These are phyloP conservation scores for Lasioglossum vierecki DNA, from an alignment of 2,888 invertebrate species.

Conservation along the genomic window DNA sequence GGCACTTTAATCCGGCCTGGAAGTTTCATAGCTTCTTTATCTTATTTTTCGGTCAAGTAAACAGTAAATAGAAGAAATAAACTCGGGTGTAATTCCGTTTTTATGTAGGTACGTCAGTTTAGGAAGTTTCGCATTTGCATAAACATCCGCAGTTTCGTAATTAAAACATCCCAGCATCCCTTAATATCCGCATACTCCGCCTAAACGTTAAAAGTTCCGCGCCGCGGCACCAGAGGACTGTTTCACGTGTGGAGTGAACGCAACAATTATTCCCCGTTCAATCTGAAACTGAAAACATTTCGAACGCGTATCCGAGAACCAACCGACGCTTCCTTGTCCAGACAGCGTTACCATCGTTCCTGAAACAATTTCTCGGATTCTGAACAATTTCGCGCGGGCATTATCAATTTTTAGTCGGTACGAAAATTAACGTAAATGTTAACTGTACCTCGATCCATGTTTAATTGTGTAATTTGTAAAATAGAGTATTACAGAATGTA, in stretches of 20 bases:
- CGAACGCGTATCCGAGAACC: not conserved
- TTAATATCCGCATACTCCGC: not conserved
- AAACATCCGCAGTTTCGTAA: constrained; percentile 6
- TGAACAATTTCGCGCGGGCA: not conserved
- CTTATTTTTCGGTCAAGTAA: not conserved
- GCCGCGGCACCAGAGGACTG: not conserved
- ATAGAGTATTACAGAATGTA: too few relatives aligned
- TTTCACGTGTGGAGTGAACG: not conserved
- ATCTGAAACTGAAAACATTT: not conserved
- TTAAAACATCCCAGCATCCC: constrained; percentile 25
- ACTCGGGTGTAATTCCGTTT: not conserved
- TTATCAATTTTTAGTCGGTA: not conserved
- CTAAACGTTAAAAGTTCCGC: constrained; percentile 3
- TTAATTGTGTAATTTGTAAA: not conserved
- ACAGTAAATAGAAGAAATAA: not conserved
- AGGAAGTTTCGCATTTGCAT: not conserved
- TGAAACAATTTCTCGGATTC: not conserved
- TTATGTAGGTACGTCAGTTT: not conserved
- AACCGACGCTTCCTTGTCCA: not conserved
- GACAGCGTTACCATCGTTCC: not conserved
- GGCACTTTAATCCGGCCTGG: not conserved
- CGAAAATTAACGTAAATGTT: not conserved
- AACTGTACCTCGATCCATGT: not conserved
- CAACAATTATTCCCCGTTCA: constrained; percentile 7
- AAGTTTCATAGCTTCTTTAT: constrained; percentile 1